Percentiles rank a stretch among this genome's conserved stretches.
Evolutionary conservation across 2,797 vertebrate genomes (phyloP).

Genomic region (Urophycis tenuis): DNA sequence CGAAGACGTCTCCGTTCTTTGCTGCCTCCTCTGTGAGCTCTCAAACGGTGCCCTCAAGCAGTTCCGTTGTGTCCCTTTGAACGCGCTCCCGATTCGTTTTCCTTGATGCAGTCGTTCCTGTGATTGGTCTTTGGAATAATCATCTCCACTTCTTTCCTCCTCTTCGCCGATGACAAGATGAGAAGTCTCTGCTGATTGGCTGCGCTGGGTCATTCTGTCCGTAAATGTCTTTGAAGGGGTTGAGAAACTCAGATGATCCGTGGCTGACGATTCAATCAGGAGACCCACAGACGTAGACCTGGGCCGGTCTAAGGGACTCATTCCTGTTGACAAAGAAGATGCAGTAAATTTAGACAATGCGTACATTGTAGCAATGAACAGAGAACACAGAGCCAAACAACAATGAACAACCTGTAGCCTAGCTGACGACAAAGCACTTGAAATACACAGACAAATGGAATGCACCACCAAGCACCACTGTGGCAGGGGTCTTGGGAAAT

Average conservation of each 20-base stretch:
- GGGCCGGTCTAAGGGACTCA: constrained; percentile 47
- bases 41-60: constrained; percentile 20
- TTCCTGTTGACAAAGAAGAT: constrained; percentile 59
- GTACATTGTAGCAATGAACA: constrained; percentile 8
- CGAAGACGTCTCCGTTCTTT: constrained; percentile 55
- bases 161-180: constrained; percentile 60
- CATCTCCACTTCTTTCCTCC: constrained; percentile 45
- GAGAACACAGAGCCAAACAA: constrained; percentile 52
- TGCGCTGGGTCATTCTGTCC: constrained; percentile 32
- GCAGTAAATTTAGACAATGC: constrained; percentile 17
- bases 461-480: constrained; percentile 73
- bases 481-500: constrained; percentile 78
- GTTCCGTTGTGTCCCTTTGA: constrained; percentile 26
- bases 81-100: background rate
- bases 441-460: constrained; percentile 86
- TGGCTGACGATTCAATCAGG: constrained; percentile 57
- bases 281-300: constrained; percentile 68
- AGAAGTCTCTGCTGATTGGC: constrained; percentile 54
- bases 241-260: constrained; percentile 31
- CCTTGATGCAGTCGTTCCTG: constrained; percentile 29
- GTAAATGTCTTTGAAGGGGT: constrained; percentile 39
- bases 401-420: constrained; percentile 51
- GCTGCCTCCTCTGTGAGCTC: constrained; percentile 34
- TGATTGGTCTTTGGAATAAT: constrained; percentile 53
- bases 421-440: constrained; percentile 58